Conservation (phyloP, 1,140 invertebrate genomes). For the Lethocerus indicus region DNA sequence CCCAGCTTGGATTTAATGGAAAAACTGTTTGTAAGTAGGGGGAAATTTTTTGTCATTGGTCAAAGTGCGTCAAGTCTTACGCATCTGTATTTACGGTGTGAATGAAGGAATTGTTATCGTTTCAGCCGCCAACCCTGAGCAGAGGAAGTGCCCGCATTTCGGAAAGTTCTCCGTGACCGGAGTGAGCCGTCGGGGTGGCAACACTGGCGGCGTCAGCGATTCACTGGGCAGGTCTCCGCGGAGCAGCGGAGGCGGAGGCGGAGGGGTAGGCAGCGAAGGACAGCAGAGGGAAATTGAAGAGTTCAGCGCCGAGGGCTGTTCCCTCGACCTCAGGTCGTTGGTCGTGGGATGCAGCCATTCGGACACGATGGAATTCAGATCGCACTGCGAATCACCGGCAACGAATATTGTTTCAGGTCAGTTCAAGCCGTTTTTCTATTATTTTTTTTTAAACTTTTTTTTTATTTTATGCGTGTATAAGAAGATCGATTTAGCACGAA, state of each 20-base stretch:
- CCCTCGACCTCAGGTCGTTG: constrained; percentile 20
- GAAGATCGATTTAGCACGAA: background rate
- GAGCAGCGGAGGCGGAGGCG: background rate
- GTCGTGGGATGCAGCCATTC: constrained; percentile 21
- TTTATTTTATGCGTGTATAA: background rate
- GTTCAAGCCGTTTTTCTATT: background rate
- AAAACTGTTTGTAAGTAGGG: too few relatives aligned
- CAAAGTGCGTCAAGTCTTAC: too few relatives aligned
- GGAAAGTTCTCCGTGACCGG: constrained; percentile 17
- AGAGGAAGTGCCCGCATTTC: constrained; percentile 15
- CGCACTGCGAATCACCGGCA: constrained; percentile 20
- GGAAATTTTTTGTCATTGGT: too few relatives aligned
- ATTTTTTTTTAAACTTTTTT: too few relatives aligned
- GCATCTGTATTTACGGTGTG: too few relatives aligned
- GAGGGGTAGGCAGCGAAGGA: background rate
- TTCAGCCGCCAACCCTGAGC: constrained; percentile 17
- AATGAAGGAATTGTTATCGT: constrained; percentile 7
- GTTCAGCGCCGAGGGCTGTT: constrained; percentile 10
- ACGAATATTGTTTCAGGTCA: constrained; percentile 21
- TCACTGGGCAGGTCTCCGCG: background rate
- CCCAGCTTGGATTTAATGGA: background rate
- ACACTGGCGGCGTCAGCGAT: too few relatives aligned
- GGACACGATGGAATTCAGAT: constrained; percentile 25
- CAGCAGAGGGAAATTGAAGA: constrained; percentile 5
- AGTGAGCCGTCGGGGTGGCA: constrained; percentile 2